A percentile compares a stretch with the other conserved stretches of the same genome.
Evolutionary conservation across 35 echinoderm and acorn worm genomes (phyloP).

Genomic region (Amphiura filiformis): DNA sequence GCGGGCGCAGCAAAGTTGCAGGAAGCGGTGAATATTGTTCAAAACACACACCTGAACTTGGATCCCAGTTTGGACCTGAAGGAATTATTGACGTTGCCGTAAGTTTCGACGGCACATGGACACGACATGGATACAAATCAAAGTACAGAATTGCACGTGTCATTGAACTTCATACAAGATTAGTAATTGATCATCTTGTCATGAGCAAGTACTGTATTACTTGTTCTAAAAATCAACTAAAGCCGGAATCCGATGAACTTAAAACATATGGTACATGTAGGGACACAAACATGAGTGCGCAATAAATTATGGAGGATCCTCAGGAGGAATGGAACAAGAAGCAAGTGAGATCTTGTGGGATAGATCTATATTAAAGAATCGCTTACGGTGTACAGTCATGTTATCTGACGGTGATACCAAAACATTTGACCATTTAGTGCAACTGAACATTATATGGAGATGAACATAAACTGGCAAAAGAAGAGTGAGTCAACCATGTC

Average conservation of each 20-base stretch:
- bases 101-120: too few species aligned
- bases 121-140: too few species aligned
- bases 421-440: constrained; percentile 3
- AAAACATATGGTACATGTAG: neutral
- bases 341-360: neutral
- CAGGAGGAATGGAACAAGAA: constrained; percentile 36
- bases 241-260: neutral
- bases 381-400: constrained; percentile 22
- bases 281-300: constrained; percentile 2
- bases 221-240: neutral
- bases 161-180: neutral
- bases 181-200: neutral
- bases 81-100: too few species aligned
- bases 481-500: constrained; percentile 34
- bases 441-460: constrained; percentile 30
- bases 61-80: too few species aligned
- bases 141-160: neutral
- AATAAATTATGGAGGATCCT: constrained; percentile 42
- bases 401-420: constrained; percentile 50
- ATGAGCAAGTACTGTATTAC: neutral
- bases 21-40: too few species aligned
- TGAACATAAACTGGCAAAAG: constrained; percentile 20
- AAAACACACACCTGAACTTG: too few species aligned
- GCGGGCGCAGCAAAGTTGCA: too few species aligned
- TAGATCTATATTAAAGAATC: neutral